Percentiles rank a stretch among this genome's conserved stretches.
Evolutionary conservation across 2,888 invertebrate genomes (phyloP).

Genomic region (Polydesmus complanatus): DNA sequence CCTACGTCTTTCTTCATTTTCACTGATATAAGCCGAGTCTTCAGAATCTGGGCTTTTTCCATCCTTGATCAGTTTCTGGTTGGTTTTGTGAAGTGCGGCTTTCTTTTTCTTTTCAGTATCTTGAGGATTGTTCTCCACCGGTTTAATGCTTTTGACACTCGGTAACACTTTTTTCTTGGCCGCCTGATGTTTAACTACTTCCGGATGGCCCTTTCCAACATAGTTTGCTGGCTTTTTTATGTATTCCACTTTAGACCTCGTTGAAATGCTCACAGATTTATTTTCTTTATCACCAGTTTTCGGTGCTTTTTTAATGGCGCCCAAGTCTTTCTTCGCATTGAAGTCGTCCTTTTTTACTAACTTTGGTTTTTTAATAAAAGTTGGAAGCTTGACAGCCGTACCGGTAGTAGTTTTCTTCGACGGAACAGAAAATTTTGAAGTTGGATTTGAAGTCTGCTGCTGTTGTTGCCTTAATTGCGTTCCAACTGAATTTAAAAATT

Average conservation of each 20-base stretch:
- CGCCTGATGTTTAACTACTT: background rate
- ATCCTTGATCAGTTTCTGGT: background rate
- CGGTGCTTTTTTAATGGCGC: background rate
- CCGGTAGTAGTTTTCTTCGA: background rate
- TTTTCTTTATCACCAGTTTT: background rate
- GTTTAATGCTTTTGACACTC: background rate
- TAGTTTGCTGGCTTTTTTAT: background rate
- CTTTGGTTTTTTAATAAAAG: background rate
- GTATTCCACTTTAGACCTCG: background rate
- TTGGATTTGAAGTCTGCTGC: too few species aligned
- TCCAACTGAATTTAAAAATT: too few species aligned
- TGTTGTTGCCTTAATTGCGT: too few species aligned
- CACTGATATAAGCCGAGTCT: conserved; percentile 15
- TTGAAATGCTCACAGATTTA: background rate
- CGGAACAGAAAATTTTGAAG: background rate
- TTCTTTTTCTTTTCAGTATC: background rate
- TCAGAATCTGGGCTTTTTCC: conserved; percentile 15
- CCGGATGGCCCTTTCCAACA: background rate
- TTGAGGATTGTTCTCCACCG: background rate
- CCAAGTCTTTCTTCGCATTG: background rate
- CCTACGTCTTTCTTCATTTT: conserved; percentile 6
- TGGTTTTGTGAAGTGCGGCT: background rate
- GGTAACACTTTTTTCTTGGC: background rate
- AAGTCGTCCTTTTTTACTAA: background rate
- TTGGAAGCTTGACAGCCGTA: background rate